Conservation (phyloP, 2,113 vertebrate genomes). For the Tamias sibiricus region DNA sequence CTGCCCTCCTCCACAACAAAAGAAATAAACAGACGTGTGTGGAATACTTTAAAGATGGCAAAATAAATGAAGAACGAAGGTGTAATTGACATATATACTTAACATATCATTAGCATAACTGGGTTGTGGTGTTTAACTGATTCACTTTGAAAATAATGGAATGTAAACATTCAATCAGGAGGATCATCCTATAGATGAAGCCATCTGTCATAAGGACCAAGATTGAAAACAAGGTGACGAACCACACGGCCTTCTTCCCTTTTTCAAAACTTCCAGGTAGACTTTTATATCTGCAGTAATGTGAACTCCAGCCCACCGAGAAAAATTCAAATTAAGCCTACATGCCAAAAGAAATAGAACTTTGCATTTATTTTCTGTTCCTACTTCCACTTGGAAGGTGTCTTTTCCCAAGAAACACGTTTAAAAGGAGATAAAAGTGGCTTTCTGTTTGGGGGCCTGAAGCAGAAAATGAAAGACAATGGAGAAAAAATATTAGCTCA, state of each 20-base stretch:
- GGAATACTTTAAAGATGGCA: background rate
- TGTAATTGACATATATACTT: background rate
- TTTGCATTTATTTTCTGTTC: conserved; percentile 69
- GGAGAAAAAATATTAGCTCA: conserved; percentile 77
- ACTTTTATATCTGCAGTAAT: conserved; percentile 12
- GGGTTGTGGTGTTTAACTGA: background rate
- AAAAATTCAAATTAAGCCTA: conserved; percentile 48
- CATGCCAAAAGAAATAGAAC: conserved; percentile 73
- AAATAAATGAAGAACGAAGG: background rate
- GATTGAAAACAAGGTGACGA: conserved; percentile 21
- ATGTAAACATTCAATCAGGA: background rate
- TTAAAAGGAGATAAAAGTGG: conserved; percentile 75
- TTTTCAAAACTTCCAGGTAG: conserved; percentile 33
- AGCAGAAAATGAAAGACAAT: conserved; percentile 73
- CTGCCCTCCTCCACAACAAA: fast-evolving
- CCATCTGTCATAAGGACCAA: background rate
- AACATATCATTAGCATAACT: background rate
- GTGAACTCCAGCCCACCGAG: conserved; percentile 54
- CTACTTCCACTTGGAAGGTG: conserved; percentile 58
- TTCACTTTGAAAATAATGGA: conserved; percentile 4
- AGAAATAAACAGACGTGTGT: conserved; percentile 29
- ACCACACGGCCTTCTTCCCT: background rate
- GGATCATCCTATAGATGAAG: background rate
- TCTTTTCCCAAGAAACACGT: conserved; percentile 66
- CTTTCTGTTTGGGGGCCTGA: conserved; percentile 72